Evolutionary conservation across 2,113 vertebrate species (phyloP).

Genomic region (Proteles cristata): DNA sequence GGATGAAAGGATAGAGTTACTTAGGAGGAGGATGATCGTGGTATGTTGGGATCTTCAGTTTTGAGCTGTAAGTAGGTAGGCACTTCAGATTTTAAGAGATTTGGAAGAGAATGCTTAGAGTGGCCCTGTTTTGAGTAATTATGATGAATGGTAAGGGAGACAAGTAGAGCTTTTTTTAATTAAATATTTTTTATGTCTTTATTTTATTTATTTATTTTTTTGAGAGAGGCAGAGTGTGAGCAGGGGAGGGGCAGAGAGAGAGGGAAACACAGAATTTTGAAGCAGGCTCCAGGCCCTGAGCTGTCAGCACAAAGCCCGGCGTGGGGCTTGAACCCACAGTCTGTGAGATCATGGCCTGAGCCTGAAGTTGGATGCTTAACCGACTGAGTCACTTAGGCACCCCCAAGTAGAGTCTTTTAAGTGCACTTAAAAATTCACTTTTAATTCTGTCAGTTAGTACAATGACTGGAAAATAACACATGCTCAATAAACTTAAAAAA

Average conservation of each 20-base stretch:
- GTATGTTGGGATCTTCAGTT: background rate
- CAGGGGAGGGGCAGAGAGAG: too few species aligned
- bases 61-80: background rate
- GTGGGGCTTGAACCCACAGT: too few species aligned
- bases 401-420: background rate
- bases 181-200: too few species aligned
- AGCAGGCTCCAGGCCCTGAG: too few species aligned
- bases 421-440: background rate
- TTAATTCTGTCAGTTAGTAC: background rate
- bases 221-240: too few species aligned
- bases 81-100: background rate
- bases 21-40: background rate
- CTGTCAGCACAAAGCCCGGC: too few species aligned
- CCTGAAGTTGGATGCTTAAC: too few species aligned
- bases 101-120: background rate
- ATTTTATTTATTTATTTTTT: too few species aligned
- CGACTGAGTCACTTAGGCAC: too few species aligned
- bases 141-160: background rate
- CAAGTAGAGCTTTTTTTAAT: background rate
- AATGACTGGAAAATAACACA: background rate
- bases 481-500: background rate
- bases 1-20: background rate
- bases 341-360: too few species aligned
- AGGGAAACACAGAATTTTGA: too few species aligned
- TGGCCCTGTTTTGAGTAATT: background rate